These are phyloP conservation scores for Aselliscus stoliczkanus DNA, from an alignment of 2,797 vertebrate species.

Conservation along the genomic window DNA sequence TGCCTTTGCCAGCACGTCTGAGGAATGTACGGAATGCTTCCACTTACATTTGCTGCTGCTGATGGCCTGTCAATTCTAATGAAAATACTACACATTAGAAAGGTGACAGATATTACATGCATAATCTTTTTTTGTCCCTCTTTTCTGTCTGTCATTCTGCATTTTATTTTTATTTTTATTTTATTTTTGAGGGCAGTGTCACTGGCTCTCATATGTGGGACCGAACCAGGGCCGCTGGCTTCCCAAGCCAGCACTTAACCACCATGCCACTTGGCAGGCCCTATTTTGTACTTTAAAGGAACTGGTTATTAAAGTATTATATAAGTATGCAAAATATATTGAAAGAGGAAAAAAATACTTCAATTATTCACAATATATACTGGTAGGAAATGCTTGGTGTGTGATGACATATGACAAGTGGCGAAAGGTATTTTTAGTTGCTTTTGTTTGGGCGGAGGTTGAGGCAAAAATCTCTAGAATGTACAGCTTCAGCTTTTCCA, in stretches of 20 bases:
- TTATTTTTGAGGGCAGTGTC: too few relatives aligned
- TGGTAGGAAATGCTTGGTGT: constrained; percentile 30
- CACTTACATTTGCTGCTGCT: constrained; percentile 73
- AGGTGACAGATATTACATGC: constrained; percentile 70
- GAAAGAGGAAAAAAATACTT: constrained; percentile 57
- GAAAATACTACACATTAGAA: constrained; percentile 76
- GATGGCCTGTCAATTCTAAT: constrained; percentile 80
- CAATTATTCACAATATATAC: constrained; percentile 25
- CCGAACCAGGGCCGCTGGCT: too few relatives aligned
- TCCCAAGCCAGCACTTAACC: too few relatives aligned
- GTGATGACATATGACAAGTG: constrained; percentile 55
- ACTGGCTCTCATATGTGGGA: too few relatives aligned
- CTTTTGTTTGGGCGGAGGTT: constrained; percentile 10
- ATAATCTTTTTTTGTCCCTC: constrained; percentile 73
- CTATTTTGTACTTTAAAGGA: too few relatives aligned
- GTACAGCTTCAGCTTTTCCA: not conserved
- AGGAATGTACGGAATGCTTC: constrained; percentile 51
- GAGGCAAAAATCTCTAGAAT: constrained; percentile 58
- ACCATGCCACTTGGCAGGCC: too few relatives aligned
- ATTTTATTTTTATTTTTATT: too few relatives aligned
- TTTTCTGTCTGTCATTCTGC: constrained; percentile 18
- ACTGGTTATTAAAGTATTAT: constrained; percentile 69
- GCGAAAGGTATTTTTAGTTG: constrained; percentile 63
- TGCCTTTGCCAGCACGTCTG: constrained; percentile 63
- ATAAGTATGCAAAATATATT: constrained; percentile 73